A percentile compares a stretch with the other conserved stretches of the same genome.
Evolutionary conservation across 2,888 invertebrate genomes (phyloP).

Genomic region (Craniophora ligustri): DNA sequence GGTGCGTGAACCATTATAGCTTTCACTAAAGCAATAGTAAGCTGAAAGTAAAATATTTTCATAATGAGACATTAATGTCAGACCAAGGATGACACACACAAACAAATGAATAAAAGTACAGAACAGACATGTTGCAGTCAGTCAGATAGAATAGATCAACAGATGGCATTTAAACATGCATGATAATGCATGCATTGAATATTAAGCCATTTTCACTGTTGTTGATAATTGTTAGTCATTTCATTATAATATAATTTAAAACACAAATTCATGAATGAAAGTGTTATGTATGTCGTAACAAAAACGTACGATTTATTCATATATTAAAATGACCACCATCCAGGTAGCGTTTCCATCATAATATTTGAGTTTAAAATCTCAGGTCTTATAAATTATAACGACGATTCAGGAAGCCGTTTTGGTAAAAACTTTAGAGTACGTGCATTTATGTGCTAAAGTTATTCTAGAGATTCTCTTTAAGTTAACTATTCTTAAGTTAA

Average conservation of each 20-base stretch:
- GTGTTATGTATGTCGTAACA: neutral
- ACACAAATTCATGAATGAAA: neutral
- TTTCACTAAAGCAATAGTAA: constrained; percentile 88
- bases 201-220: no score
- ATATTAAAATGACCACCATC: constrained; percentile 8
- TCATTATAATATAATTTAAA: no score
- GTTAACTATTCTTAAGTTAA: constrained; percentile 19
- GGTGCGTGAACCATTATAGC: constrained; percentile 88
- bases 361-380: constrained; percentile 26
- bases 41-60: neutral
- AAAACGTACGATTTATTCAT: constrained; percentile 28
- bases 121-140: no score
- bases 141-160: no score
- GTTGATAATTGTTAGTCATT: no score
- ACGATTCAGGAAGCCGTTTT: constrained; percentile 18
- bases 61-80: neutral
- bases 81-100: no score
- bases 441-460: constrained; percentile 29
- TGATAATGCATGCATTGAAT: no score
- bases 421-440: constrained; percentile 36
- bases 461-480: constrained; percentile 34
- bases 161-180: no score
- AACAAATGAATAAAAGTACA: no score
- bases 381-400: constrained; percentile 37
- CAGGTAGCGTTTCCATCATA: constrained; percentile 9